Conservation (phyloP, 2,113 vertebrate species). For the Ardeotis arabs region DNA sequence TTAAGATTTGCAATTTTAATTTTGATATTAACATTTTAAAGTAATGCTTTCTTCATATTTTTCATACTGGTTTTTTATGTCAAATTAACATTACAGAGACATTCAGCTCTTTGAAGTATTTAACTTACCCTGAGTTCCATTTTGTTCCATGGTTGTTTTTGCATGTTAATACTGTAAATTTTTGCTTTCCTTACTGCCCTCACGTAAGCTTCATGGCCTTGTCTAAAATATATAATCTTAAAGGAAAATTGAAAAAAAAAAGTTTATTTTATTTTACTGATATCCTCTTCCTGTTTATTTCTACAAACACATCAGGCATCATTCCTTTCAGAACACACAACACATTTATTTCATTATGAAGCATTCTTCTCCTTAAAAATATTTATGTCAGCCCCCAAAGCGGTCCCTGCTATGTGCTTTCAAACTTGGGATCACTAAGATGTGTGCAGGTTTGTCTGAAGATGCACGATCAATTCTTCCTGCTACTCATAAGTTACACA, state of each 20-base stretch:
- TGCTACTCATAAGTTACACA: not conserved
- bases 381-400: not conserved
- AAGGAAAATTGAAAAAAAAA: not conserved
- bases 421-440: not conserved
- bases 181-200: constrained; percentile 93
- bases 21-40: not conserved
- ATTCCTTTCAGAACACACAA: not conserved
- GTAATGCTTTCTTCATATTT: not conserved
- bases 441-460: not conserved
- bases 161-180: constrained; percentile 92
- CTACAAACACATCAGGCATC: not conserved
- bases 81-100: not conserved
- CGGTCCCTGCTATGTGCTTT: not conserved
- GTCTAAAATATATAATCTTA: constrained; percentile 95
- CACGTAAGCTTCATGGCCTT: constrained; percentile 98
- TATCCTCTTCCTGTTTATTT: not conserved
- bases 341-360: not conserved
- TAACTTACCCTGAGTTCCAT: constrained; percentile 92
- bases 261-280: not conserved
- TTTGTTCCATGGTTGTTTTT: constrained; percentile 99
- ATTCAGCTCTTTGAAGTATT: not conserved
- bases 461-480: not conserved
- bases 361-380: not conserved
- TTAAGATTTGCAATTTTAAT: not conserved
- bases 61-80: not conserved